Percentiles rank a stretch among this genome's conserved stretches.
phyloP scores from a whole-genome alignment of 2,113 vertebrate genomes.

The Calonectris borealis region DNA sequence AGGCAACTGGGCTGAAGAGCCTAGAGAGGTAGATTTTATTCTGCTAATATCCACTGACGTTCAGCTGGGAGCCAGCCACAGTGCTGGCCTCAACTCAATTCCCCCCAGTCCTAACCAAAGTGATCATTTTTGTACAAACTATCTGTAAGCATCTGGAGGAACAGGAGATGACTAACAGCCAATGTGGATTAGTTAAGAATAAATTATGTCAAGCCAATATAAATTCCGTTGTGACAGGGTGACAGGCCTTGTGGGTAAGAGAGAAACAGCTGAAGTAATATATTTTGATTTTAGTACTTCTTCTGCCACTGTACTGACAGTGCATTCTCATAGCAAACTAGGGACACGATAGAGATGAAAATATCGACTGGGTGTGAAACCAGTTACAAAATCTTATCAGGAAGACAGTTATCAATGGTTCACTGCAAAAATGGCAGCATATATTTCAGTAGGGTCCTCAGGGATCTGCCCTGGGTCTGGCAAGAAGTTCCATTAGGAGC shows the following conservation, averaged over 20 bases:
- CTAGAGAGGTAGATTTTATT: neutral
- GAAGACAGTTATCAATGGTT: neutral
- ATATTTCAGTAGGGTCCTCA: neutral
- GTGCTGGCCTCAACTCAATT: neutral
- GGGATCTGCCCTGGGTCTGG: neutral
- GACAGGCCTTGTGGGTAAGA: neutral
- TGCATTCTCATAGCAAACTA: neutral
- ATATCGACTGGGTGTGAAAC: neutral
- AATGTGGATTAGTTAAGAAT: slow-evolving; percentile 19
- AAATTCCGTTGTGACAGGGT: slow-evolving; percentile 10
- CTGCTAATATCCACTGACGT: neutral
- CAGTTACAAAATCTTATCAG: neutral
- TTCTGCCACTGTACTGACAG: neutral
- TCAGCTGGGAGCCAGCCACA: neutral
- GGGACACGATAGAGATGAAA: neutral
- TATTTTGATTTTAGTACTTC: slow-evolving; percentile 17
- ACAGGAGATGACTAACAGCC: neutral
- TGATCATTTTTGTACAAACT: neutral
- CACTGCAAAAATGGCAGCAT: neutral
- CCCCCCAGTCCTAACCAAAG: neutral
- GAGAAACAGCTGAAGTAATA: neutral
- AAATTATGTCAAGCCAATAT: slow-evolving; percentile 10
- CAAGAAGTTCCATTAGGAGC: neutral
- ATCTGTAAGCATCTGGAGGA: neutral
- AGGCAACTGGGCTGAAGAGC: neutral